Percentiles rank a stretch among this genome's conserved stretches.
Evolutionary conservation across 1,140 invertebrate genomes (phyloP).

Genomic region (Chionoecetes opilio): DNA sequence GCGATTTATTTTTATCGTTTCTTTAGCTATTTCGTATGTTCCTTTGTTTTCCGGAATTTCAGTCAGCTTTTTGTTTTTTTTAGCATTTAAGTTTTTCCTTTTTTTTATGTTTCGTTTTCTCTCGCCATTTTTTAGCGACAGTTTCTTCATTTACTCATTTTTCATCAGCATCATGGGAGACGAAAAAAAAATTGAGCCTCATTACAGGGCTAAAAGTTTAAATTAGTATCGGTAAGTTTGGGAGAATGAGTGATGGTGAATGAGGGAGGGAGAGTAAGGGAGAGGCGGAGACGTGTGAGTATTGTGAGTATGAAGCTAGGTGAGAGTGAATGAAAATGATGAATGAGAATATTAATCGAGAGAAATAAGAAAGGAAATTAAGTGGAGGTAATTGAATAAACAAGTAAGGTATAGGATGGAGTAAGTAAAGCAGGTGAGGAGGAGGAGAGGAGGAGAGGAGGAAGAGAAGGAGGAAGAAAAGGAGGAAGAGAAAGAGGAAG

Average conservation of each 20-base stretch:
- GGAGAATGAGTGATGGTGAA: background rate
- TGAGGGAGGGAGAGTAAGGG: background rate
- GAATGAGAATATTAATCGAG: background rate
- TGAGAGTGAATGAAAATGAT: background rate
- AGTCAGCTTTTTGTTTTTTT: too few species aligned
- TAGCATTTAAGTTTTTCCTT: background rate
- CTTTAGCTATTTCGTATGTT: too few species aligned
- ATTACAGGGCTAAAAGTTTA: background rate
- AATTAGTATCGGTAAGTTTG: slow-evolving; percentile 9
- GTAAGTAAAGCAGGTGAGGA: background rate
- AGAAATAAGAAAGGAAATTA: background rate
- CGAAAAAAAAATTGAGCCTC: background rate
- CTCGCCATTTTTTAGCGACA: background rate
- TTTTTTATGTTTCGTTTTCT: background rate
- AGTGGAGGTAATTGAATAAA: background rate
- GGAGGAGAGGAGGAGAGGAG: background rate
- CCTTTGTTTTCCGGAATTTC: too few species aligned
- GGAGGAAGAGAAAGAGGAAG: background rate
- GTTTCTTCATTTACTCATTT: background rate
- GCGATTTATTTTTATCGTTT: background rate
- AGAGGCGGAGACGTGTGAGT: background rate
- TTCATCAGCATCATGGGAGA: background rate
- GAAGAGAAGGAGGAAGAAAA: background rate
- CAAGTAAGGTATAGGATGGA: background rate
- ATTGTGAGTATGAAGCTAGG: background rate